Percentiles rank a stretch among this genome's conserved stretches.
phyloP scores from a whole-genome alignment of 2,113 vertebrate species.

The Mixornis gularis region DNA sequence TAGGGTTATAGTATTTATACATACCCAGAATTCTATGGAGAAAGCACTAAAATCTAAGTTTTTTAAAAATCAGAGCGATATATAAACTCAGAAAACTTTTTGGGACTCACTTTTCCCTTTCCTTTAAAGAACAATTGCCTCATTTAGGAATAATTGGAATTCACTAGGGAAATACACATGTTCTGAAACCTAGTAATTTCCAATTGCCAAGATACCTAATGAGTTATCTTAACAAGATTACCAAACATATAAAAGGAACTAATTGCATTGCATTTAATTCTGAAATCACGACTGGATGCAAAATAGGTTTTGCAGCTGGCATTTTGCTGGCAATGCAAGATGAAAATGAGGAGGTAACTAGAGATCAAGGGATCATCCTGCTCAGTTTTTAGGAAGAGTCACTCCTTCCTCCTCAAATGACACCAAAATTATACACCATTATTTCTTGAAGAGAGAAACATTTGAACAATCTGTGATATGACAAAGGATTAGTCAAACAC shows the following conservation, averaged over 20 bases:
- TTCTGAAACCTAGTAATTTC: slow-evolving; percentile 66
- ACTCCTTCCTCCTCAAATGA: slow-evolving; percentile 45
- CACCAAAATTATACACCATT: slow-evolving; percentile 33
- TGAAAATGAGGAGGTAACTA: slow-evolving; percentile 57
- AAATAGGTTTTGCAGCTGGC: slow-evolving; percentile 63
- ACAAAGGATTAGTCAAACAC: slow-evolving; percentile 2
- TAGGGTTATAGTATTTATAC: background rate
- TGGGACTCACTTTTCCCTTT: background rate
- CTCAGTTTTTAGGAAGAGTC: slow-evolving; percentile 47
- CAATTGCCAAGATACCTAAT: slow-evolving; percentile 67
- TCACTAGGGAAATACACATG: slow-evolving; percentile 57
- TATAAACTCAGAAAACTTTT: slow-evolving; percentile 15
- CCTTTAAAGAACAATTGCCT: slow-evolving; percentile 55
- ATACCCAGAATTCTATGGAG: background rate
- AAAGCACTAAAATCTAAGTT: background rate
- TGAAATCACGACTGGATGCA: slow-evolving; percentile 66
- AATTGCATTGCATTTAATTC: slow-evolving; percentile 67
- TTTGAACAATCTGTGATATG: slow-evolving; percentile 1
- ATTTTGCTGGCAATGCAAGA: slow-evolving; percentile 66
- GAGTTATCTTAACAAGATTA: slow-evolving; percentile 71
- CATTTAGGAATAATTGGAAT: slow-evolving; percentile 66
- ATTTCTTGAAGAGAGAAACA: slow-evolving; percentile 23
- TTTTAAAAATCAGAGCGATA: slow-evolving; percentile 26
- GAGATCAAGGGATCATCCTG: slow-evolving; percentile 53
- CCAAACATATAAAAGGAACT: slow-evolving; percentile 65